Base-by-base conservation (phyloP, 2,888 invertebrate genomes). In the Leptothorax acervorum region DNA sequence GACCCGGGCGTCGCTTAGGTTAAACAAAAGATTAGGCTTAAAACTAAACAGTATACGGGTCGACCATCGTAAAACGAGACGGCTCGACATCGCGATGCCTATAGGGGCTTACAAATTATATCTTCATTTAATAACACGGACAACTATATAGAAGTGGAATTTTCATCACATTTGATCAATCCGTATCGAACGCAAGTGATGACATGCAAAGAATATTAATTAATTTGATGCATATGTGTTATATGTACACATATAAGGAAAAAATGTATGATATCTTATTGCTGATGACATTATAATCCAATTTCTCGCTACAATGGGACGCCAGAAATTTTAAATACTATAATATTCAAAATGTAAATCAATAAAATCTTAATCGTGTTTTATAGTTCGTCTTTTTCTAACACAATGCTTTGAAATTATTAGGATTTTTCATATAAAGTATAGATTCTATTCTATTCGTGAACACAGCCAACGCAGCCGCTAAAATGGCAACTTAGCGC, bases 401-500 rank as follows among this genome's bases (percentile, higher is more conserved):
- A 6, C 18, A 18, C 6, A 51, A 45, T 35, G 35, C 6, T 35
- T 35, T 35, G 12, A 11, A 45, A 31, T 31, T 1, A 45, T 6
- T 51, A 35, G 18, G 3, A 39, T 15, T 75, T 51, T 39, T 39
- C 3, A 35, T 15, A 6, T 18, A 39, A 65, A 23, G 15, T 39
- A 39, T 51, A 12, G 18, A 66, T 28, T 42, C 1, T 57, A 51
- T 63, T 39, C 12, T 18, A 53, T 53, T 76, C 9, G 23, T 23
- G 23, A 51, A 51, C n/a, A 62, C 18, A 62, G 45, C 8, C 31
- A 9, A 48, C 48, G 23, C 12, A 66, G 18, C 53, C 11, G 15
- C 39, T 66, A 65, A 75, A 75, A 63, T 68, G 28, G 31, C 1
- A 55, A 45, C 42, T 57, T 75, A 75, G 48, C 23, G 23, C 23